Evolutionary conservation across 2,113 vertebrate genomes (phyloP).

Genomic region (Corythornis vintsioides): DNA sequence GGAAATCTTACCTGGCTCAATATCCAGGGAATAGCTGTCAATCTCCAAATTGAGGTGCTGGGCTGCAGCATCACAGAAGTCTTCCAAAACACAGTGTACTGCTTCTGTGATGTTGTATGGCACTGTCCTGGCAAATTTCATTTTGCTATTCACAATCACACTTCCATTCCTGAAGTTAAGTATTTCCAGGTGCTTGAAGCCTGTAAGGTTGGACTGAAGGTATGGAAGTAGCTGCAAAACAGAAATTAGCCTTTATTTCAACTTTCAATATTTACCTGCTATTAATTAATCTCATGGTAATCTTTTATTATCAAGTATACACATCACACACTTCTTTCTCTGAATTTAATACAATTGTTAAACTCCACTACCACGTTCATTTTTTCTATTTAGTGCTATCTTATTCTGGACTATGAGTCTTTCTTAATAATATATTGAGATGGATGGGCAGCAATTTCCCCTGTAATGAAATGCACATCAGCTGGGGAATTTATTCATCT

Average conservation of each 20-base stretch:
- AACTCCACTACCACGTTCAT: background rate
- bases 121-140: slow-evolving; percentile 86
- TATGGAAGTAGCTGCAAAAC: slow-evolving; percentile 86
- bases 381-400: slow-evolving; percentile 20
- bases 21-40: slow-evolving; percentile 86
- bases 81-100: slow-evolving; percentile 85
- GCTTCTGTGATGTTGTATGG: slow-evolving; percentile 90
- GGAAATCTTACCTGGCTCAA: slow-evolving; percentile 84
- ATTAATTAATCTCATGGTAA: background rate
- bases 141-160: slow-evolving; percentile 91
- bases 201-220: slow-evolving; percentile 89
- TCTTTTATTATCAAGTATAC: slow-evolving; percentile 8
- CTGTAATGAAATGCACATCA: slow-evolving; percentile 43
- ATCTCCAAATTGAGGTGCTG: slow-evolving; percentile 83
- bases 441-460: slow-evolving; percentile 43
- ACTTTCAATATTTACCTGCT: background rate
- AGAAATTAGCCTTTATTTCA: slow-evolving; percentile 14
- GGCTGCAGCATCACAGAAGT: slow-evolving; percentile 81
- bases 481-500: slow-evolving; percentile 26
- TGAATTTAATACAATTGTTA: background rate
- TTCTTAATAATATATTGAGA: slow-evolving; percentile 38
- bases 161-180: slow-evolving; percentile 92
- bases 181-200: slow-evolving; percentile 92
- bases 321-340: background rate
- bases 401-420: background rate